A percentile compares a stretch with the other conserved stretches of the same genome.
Evolutionary conservation across 2,113 vertebrate species (phyloP).

Genomic region (Epinephelus moara): DNA sequence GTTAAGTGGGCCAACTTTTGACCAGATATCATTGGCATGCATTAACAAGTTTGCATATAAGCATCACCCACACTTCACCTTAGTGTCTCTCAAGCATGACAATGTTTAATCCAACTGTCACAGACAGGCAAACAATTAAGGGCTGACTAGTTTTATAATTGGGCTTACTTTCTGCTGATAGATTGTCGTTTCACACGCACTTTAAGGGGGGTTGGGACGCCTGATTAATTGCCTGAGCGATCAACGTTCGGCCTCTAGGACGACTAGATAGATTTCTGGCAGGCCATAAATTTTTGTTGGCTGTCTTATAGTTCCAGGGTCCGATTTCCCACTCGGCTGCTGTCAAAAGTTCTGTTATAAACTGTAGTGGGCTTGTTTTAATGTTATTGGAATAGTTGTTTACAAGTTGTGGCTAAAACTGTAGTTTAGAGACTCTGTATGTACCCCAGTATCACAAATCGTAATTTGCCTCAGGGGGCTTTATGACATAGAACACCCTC

Average conservation of each 20-base stretch:
- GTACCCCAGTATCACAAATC: too few species aligned
- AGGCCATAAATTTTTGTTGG: not conserved
- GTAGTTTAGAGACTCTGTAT: not conserved
- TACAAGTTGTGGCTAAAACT: slow-evolving; percentile 2
- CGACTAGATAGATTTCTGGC: not conserved
- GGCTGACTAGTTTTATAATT: not conserved
- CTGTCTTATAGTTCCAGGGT: too few species aligned
- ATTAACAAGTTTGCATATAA: not conserved
- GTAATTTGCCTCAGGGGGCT: too few species aligned
- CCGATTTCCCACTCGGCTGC: too few species aligned
- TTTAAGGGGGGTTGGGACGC: too few species aligned
- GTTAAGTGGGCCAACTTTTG: not conserved
- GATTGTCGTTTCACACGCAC: not conserved
- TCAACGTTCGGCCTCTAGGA: not conserved
- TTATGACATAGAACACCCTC: too few species aligned
- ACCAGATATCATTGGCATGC: not conserved
- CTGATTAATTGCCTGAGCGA: not conserved
- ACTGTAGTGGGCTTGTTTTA: not conserved
- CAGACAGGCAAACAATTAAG: not conserved
- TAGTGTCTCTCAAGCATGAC: not conserved
- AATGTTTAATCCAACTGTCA: not conserved
- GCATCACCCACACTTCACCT: not conserved
- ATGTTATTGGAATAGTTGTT: not conserved
- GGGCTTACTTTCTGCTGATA: not conserved
- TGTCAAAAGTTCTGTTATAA: too few species aligned